Conservation (phyloP, 2,888 invertebrate genomes). For the Thereva unica region DNA sequence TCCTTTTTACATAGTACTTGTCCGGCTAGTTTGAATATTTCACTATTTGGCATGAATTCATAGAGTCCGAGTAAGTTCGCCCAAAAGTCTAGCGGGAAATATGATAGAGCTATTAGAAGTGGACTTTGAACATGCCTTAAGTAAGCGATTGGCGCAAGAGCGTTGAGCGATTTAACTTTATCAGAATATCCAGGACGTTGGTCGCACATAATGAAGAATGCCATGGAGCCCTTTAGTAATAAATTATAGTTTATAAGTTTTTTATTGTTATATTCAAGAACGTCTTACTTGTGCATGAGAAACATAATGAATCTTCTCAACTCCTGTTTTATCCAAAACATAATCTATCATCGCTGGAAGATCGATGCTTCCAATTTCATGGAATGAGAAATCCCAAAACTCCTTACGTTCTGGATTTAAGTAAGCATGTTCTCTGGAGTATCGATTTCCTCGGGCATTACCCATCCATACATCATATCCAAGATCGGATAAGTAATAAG, state of each 20-base stretch:
- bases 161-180: constrained; percentile 53
- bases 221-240: constrained; percentile 55
- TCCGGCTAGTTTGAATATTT: constrained; percentile 58
- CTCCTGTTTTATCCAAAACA: constrained; percentile 52
- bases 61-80: constrained; percentile 44
- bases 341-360: constrained; percentile 63
- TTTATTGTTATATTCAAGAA: neutral
- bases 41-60: constrained; percentile 65
- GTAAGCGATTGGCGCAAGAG: constrained; percentile 53
- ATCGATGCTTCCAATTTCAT: constrained; percentile 63
- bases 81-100: constrained; percentile 16
- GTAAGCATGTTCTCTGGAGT: constrained; percentile 41
- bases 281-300: constrained; percentile 61
- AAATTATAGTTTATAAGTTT: neutral
- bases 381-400: constrained; percentile 52
- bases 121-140: constrained; percentile 46
- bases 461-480: constrained; percentile 42
- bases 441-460: constrained; percentile 44
- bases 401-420: constrained; percentile 23
- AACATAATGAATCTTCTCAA: constrained; percentile 58
- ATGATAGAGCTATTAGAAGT: constrained; percentile 17
- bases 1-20: constrained; percentile 60
- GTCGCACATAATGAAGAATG: constrained; percentile 51
- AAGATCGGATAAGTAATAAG: constrained; percentile 4
- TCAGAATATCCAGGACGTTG: constrained; percentile 53